These are phyloP conservation scores for Gallinago solitaria DNA, from an alignment of 2,797 vertebrate species.

Conservation along the genomic window DNA sequence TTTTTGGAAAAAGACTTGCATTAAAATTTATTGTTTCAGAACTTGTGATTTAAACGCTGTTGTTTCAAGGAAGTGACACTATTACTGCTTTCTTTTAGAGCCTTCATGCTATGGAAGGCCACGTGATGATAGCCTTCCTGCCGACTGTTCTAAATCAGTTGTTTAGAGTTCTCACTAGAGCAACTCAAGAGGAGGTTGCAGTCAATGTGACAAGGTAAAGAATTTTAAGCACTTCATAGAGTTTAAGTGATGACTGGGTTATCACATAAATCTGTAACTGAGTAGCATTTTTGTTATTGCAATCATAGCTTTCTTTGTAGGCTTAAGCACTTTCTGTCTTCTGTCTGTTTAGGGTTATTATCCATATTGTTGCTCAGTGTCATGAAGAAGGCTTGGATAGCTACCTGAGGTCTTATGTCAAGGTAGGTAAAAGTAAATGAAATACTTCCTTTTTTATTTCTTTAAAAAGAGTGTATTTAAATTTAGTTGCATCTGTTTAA, in stretches of 20 bases:
- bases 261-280: background rate
- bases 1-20: background rate
- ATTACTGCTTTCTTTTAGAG: conserved; percentile 78
- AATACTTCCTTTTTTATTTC: background rate
- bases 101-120: conserved; percentile 95
- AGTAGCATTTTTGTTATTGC: background rate
- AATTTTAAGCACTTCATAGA: background rate
- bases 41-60: background rate
- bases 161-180: conserved; percentile 90
- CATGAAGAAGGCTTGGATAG: conserved; percentile 96
- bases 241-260: background rate
- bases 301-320: background rate
- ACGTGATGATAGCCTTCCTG: conserved; percentile 96
- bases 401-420: conserved; percentile 94
- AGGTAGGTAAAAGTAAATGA: conserved; percentile 79
- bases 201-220: conserved; percentile 93
- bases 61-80: background rate
- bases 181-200: conserved; percentile 92
- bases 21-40: background rate
- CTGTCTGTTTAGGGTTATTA: conserved; percentile 88
- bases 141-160: conserved; percentile 95
- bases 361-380: conserved; percentile 96
- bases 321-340: conserved; percentile 43
- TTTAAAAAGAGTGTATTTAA: background rate
- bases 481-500: background rate